phyloP scores from a whole-genome alignment of 2,113 vertebrate species.

The Oreochromis tanganicae region DNA sequence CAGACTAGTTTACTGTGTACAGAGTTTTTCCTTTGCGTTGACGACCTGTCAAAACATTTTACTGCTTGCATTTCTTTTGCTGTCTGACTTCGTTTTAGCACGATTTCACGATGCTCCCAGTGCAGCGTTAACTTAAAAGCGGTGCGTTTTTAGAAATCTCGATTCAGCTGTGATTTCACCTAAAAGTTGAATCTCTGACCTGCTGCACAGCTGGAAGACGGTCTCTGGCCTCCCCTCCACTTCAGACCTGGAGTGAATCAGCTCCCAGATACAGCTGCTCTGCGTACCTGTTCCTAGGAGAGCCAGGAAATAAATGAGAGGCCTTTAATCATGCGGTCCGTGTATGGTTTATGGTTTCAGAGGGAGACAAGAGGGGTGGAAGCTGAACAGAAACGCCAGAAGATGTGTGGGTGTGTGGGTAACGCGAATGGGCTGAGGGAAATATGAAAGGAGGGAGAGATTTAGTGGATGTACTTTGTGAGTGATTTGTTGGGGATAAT shows the following conservation, averaged over 20 bases:
- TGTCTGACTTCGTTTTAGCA: background rate
- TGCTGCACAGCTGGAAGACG: conserved; percentile 91
- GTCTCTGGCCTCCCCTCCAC: conserved; percentile 92
- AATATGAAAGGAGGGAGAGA: conserved; percentile 16
- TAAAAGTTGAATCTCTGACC: conserved; percentile 67
- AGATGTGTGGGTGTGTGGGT: background rate
- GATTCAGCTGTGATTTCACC: background rate
- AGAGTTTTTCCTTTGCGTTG: background rate
- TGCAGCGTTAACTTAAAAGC: background rate
- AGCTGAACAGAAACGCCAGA: background rate
- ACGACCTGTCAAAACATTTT: background rate
- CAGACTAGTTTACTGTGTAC: too few species aligned
- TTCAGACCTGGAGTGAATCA: conserved; percentile 94
- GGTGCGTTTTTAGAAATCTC: background rate
- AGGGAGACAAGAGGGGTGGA: background rate
- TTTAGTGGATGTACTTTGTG: conserved; percentile 29
- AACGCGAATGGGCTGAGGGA: background rate
- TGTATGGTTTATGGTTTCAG: conserved; percentile 48
- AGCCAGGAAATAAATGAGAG: conserved; percentile 8
- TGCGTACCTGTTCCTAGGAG: conserved; percentile 75
- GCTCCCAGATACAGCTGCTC: conserved; percentile 89
- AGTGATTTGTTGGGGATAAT: conserved; percentile 25
- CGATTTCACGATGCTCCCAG: fast-evolving
- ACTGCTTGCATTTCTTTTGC: fast-evolving
- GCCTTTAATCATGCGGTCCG: conserved; percentile 38